These are phyloP conservation scores for Temnothorax curvispinosus DNA, from an alignment of 1,140 invertebrate species.

Conservation along the genomic window DNA sequence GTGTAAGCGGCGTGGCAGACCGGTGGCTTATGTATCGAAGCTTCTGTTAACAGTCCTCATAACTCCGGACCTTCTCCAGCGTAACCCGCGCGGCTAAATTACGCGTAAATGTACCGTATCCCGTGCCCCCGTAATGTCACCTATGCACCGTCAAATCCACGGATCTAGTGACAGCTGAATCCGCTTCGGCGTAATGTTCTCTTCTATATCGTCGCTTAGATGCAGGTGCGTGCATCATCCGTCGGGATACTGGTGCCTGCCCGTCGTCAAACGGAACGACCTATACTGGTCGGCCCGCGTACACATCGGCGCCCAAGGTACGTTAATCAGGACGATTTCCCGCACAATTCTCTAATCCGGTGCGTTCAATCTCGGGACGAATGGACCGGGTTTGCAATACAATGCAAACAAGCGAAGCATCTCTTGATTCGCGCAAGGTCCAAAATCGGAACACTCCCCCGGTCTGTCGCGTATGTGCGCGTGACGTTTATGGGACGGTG, in stretches of 20 bases:
- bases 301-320: constrained; percentile 53
- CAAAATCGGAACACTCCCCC: constrained; percentile 48
- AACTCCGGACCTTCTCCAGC: constrained; percentile 26
- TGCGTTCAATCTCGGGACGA: constrained; percentile 59
- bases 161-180: constrained; percentile 47
- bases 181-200: constrained; percentile 40
- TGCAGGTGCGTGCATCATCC: constrained; percentile 54
- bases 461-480: constrained; percentile 13
- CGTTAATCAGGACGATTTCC: constrained; percentile 71
- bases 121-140: constrained; percentile 38
- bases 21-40: constrained; percentile 17
- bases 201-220: constrained; percentile 41
- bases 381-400: constrained; percentile 38
- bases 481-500: constrained; percentile 52
- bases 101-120: constrained; percentile 49
- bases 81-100: constrained; percentile 43
- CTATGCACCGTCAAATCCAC: constrained; percentile 53
- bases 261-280: constrained; percentile 33
- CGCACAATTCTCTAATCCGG: constrained; percentile 53
- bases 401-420: constrained; percentile 57
- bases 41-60: constrained; percentile 44
- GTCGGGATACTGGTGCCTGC: constrained; percentile 43
- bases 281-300: background rate
- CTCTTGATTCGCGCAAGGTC: constrained; percentile 18
- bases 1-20: constrained; percentile 17